These are phyloP conservation scores for Camelus dromedarius DNA, from an alignment of 2,113 vertebrate genomes.

Conservation along the genomic window DNA sequence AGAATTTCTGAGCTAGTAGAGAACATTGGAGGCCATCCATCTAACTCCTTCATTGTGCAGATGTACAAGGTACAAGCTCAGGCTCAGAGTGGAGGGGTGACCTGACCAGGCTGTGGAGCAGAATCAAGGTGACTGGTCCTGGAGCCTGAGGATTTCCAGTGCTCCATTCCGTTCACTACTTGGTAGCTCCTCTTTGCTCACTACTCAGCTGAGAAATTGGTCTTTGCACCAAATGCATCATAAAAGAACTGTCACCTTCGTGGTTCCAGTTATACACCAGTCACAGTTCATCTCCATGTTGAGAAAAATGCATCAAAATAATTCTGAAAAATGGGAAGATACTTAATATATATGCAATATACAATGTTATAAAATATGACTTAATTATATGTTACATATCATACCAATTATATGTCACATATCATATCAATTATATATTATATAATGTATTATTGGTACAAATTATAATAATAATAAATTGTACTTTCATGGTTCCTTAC, in stretches of 20 bases:
- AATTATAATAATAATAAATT: background rate
- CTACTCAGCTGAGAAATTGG: conserved; percentile 19
- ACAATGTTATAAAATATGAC: background rate
- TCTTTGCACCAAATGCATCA: background rate
- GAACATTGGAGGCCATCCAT: background rate
- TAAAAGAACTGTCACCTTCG: background rate
- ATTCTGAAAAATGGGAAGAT: conserved; percentile 35
- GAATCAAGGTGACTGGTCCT: background rate
- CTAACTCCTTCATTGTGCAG: background rate
- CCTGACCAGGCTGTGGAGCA: background rate
- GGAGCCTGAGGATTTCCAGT: background rate
- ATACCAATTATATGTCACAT: background rate
- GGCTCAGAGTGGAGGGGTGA: background rate
- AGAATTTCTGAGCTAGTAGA: background rate
- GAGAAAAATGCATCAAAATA: background rate
- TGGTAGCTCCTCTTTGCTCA: background rate
- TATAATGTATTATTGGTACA: background rate
- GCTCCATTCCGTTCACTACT: background rate
- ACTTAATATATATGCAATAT: background rate
- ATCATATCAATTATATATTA: background rate
- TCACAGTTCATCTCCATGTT: background rate
- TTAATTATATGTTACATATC: background rate
- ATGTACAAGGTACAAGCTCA: background rate
- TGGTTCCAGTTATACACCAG: background rate
- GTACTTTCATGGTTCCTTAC: background rate